Conservation (phyloP, 2,113 vertebrate genomes). For the Marmota monax region DNA sequence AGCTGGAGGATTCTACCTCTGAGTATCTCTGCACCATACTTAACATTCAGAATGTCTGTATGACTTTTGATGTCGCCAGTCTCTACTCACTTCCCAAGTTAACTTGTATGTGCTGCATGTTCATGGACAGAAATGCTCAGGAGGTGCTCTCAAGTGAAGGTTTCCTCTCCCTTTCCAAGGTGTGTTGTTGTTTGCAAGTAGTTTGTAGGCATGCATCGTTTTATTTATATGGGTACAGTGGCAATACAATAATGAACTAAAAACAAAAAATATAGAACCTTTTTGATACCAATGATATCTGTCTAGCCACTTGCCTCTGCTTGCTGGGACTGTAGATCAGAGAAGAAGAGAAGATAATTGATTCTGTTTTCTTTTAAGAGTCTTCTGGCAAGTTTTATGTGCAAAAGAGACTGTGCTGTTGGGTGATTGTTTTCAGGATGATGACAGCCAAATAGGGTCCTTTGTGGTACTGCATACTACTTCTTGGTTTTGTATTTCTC, state of each 20-base stretch:
- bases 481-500: conserved; percentile 55
- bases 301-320: background rate
- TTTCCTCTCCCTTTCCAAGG: conserved; percentile 97
- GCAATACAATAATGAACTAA: background rate
- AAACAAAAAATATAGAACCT: background rate
- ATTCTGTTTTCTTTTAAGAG: conserved; percentile 44
- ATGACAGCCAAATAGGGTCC: background rate
- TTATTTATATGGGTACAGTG: background rate
- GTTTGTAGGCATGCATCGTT: background rate
- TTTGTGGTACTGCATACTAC: background rate
- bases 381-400: conserved; percentile 19
- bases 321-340: background rate
- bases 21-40: conserved; percentile 98
- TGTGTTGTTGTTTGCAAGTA: conserved; percentile 74
- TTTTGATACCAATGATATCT: background rate
- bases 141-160: conserved; percentile 96
- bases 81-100: conserved; percentile 95
- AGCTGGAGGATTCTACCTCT: conserved; percentile 96
- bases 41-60: conserved; percentile 96
- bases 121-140: conserved; percentile 97
- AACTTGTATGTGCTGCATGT: conserved; percentile 95
- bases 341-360: background rate
- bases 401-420: background rate
- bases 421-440: background rate
- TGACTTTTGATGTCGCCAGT: conserved; percentile 98